Conservation (phyloP, 1,140 invertebrate species). For the Rhysida immarginata region DNA sequence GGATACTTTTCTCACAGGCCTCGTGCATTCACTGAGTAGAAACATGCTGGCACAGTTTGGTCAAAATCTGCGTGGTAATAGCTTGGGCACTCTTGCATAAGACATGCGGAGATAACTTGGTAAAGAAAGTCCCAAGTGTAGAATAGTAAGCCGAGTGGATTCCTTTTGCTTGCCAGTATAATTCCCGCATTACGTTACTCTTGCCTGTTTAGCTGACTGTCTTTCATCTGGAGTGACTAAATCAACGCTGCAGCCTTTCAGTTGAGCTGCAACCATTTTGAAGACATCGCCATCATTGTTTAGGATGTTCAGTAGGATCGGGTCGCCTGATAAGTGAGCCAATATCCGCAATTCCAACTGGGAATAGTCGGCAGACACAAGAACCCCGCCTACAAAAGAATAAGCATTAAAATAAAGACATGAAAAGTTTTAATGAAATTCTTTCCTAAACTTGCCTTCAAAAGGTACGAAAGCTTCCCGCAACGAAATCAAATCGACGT, state of each 20-base stretch:
- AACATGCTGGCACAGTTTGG: not conserved
- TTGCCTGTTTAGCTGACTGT: constrained; percentile 56
- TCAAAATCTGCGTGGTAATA: not conserved
- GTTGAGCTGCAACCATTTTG: constrained; percentile 63
- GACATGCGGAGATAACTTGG: too few relatives aligned
- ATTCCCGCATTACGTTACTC: not conserved
- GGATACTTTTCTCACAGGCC: too few relatives aligned
- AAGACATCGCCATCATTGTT: constrained; percentile 67
- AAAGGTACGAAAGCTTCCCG: too few relatives aligned
- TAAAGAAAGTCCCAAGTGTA: not conserved
- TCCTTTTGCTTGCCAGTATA: too few relatives aligned
- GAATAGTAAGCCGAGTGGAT: too few relatives aligned
- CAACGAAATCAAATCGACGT: too few relatives aligned
- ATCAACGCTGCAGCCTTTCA: constrained; percentile 37
- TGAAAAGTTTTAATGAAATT: too few relatives aligned
- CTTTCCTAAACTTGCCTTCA: too few relatives aligned
- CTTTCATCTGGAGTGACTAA: constrained; percentile 56
- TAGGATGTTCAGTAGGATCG: constrained; percentile 50
- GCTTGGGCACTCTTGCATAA: too few relatives aligned
- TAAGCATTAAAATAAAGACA: too few relatives aligned
- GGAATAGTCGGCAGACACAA: constrained; percentile 88
- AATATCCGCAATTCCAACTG: constrained; percentile 87
- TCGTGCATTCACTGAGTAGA: not conserved
- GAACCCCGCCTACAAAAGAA: constrained; percentile 31
- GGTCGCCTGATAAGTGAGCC: constrained; percentile 74